These are phyloP conservation scores for Acrocephalus arundinaceus DNA, from an alignment of 2,113 vertebrate species.

Conservation along the genomic window DNA sequence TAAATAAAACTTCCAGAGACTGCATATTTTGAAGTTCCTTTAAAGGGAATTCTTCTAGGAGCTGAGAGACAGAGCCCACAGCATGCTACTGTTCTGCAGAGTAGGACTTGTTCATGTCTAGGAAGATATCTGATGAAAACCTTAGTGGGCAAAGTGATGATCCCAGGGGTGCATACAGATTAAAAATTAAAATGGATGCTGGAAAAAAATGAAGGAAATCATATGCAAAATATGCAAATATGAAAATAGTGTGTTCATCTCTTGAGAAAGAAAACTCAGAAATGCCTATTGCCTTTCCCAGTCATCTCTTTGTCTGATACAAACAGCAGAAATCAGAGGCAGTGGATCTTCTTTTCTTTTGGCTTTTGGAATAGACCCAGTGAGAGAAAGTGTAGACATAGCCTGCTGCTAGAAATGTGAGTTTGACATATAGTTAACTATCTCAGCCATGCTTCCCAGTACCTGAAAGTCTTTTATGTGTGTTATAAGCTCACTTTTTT, in stretches of 20 bases:
- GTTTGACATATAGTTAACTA: not conserved
- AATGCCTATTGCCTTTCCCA: not conserved
- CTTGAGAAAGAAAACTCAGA: not conserved
- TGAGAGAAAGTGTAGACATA: not conserved
- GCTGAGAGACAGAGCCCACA: not conserved
- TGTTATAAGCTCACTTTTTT: not conserved
- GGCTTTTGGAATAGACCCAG: not conserved
- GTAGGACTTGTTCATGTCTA: not conserved
- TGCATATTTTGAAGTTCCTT: not conserved
- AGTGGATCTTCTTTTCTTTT: not conserved
- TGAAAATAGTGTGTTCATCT: not conserved
- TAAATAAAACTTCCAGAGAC: slow-evolving; percentile 8
- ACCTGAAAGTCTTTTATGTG: not conserved
- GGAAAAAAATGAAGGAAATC: not conserved
- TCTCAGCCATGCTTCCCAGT: not conserved
- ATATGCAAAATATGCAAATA: not conserved
- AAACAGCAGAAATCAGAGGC: not conserved
- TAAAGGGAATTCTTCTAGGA: not conserved
- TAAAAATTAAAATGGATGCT: not conserved
- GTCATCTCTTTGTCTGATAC: not conserved
- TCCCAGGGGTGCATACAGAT: not conserved
- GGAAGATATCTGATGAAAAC: not conserved
- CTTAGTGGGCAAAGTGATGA: not conserved
- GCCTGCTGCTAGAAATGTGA: not conserved
- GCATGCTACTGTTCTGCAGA: not conserved